phyloP scores from a whole-genome alignment of 2,113 vertebrate species.

The Microcebus lehilahytsara region DNA sequence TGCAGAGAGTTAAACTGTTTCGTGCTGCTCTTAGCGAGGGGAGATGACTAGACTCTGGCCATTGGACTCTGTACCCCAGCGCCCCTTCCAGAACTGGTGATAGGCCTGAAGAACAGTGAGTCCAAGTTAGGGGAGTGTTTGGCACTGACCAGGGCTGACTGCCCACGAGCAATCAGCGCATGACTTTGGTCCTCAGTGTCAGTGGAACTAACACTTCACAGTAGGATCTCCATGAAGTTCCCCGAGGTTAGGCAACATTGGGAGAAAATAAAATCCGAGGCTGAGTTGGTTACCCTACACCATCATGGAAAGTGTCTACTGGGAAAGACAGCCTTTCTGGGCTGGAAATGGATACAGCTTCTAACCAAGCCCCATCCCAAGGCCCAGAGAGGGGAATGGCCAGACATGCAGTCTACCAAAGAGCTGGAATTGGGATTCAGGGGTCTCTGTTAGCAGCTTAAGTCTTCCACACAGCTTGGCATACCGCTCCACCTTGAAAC shows the following conservation, averaged over 20 bases:
- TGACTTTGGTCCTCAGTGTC: background rate
- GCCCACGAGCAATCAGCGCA: background rate
- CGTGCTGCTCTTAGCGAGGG: background rate
- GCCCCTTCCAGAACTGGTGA: background rate
- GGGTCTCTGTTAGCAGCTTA: background rate
- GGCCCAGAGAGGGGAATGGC: background rate
- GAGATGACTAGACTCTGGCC: background rate
- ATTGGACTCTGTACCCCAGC: background rate
- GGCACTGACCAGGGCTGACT: background rate
- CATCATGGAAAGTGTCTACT: rapidly evolving
- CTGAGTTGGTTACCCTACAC: background rate
- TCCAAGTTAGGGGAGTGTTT: background rate
- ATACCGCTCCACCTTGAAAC: background rate
- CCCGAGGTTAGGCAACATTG: background rate
- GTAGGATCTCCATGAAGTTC: background rate
- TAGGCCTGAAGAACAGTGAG: background rate
- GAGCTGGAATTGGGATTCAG: background rate
- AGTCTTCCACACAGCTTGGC: background rate
- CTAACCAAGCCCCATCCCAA: background rate
- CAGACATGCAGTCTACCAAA: background rate
- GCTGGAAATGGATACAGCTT: background rate
- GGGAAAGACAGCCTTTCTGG: background rate
- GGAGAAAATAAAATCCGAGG: background rate
- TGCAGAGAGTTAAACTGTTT: background rate
- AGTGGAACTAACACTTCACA: background rate